Percentiles rank a stretch among this genome's conserved stretches.
Evolutionary conservation across 2,113 vertebrate genomes (phyloP).

Genomic region (Brienomyrus longianalis): DNA sequence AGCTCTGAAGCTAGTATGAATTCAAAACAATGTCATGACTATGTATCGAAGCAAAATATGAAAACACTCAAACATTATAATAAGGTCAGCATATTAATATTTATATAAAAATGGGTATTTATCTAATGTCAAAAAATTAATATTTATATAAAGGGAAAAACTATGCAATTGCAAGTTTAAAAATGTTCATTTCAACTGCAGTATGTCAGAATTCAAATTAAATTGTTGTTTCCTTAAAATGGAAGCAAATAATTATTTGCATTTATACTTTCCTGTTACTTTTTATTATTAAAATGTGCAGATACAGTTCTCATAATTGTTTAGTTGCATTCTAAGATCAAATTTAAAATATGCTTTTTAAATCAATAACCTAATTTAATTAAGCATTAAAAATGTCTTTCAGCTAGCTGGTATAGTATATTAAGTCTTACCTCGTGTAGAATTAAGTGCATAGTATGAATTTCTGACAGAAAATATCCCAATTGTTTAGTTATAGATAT

Average conservation of each 20-base stretch:
- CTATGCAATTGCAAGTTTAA: neutral
- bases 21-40: neutral
- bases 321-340: neutral
- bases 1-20: neutral
- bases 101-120: neutral
- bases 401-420: neutral
- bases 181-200: neutral
- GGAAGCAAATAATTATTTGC: neutral
- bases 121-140: neutral
- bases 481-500: neutral
- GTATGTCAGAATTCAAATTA: neutral
- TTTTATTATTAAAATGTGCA: neutral
- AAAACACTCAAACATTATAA: neutral
- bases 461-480: neutral
- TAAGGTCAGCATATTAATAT: neutral
- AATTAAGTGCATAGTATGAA: neutral
- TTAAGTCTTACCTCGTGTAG: neutral
- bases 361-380: neutral
- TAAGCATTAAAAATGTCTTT: neutral
- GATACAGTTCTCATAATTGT: neutral
- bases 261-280: neutral
- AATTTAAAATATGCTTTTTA: neutral
- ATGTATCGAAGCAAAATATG: neutral
- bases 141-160: neutral
- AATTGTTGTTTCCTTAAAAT: neutral